Conservation (phyloP, 1,140 invertebrate genomes). For the Brachionus paranguensis region DNA sequence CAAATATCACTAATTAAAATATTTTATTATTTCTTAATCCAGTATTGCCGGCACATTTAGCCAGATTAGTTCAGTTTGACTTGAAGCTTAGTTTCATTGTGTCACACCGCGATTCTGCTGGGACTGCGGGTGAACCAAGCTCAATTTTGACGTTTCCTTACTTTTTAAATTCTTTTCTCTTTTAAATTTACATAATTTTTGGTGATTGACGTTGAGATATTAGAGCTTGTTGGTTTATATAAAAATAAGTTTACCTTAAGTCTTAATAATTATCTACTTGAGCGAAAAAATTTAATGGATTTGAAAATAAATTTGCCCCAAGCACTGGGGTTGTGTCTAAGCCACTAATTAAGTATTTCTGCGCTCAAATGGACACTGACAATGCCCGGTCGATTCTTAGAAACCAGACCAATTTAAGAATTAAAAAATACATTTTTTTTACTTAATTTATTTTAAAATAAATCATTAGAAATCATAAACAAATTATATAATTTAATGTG, state of each 20-base stretch:
- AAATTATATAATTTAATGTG: neutral
- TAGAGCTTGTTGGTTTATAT: neutral
- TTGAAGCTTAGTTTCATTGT: neutral
- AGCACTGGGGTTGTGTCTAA: neutral
- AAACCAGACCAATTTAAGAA: neutral
- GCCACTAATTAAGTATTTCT: neutral
- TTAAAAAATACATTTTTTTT: neutral
- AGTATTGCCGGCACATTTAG: too few relatives aligned
- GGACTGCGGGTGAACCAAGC: neutral
- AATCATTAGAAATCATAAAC: neutral
- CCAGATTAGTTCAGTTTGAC: neutral
- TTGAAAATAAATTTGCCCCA: neutral
- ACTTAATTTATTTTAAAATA: neutral
- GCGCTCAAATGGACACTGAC: neutral
- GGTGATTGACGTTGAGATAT: neutral
- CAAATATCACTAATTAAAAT: neutral
- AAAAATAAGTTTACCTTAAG: neutral
- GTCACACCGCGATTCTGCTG: neutral
- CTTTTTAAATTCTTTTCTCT: neutral
- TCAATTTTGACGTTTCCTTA: neutral
- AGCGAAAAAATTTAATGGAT: neutral
- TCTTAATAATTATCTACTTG: neutral
- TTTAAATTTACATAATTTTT: neutral
- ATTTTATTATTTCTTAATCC: neutral
- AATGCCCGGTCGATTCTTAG: neutral